Evolutionary conservation across 2,113 vertebrate species (phyloP), one percentile per base, ranked within the genome.

Genomic region (Lanius collurio): DNA sequence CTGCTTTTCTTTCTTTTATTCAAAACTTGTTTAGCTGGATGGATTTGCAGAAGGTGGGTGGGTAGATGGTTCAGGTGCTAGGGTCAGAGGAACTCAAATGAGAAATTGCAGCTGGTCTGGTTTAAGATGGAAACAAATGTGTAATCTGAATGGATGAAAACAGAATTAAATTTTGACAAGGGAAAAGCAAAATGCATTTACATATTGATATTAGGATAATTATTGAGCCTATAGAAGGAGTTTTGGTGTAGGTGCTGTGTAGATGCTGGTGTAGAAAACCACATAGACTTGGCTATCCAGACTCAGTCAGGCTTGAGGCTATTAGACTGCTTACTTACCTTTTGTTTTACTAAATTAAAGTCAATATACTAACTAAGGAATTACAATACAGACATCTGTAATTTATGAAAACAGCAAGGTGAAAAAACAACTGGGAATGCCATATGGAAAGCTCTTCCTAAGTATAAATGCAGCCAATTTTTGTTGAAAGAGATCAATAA

Each of bases 271-370:
- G n/a, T n/a, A 4, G 10, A 73, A 84, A 68, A 62, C 15, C 2
- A 1, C 20, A 44, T 2, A 37, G 33, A 24, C 10, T 75, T 68
- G 8, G 5, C 47, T 70, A 65, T 39, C 37, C n/a, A 60, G 55
- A 55, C 30, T 62, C 1, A 1, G 23, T 82, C 30, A 50, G 53
- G 26, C n/a, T 28, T 93, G 81, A 80, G 60, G 59, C 71, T 91
- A 20, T 63, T 62, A 70, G 65, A 73, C 33, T 87, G 85, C 73
- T 79, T 81, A 53, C 37, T 57, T 52, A 41, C n/a, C 30, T 49
- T 78, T 82, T 84, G 57, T 89, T 95, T 94, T 76, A 83, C 57
- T 81, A 91, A 89, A 85, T 82, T 78, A 53, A 85, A 77, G 53
- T 63, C 50, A 82, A 62, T 74, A 49, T 79, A 70, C 42, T 87